Evolutionary conservation across 2,113 vertebrate species (phyloP).

Genomic region (Alethe diademata): DNA sequence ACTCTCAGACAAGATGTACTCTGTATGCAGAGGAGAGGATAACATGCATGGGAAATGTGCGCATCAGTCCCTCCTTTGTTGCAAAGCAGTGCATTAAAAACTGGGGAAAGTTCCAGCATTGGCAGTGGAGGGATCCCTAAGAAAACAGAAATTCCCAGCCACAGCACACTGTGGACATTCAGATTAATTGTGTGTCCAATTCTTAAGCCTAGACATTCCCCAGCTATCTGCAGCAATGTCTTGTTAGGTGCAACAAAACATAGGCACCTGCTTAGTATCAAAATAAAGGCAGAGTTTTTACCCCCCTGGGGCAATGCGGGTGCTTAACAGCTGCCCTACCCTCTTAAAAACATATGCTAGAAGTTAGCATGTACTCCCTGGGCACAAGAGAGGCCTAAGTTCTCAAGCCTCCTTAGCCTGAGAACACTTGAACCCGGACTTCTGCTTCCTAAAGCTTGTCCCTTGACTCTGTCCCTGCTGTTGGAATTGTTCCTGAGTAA

Average conservation of each 20-base stretch:
- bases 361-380: background rate
- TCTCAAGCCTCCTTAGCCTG: background rate
- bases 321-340: background rate
- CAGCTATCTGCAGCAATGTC: background rate
- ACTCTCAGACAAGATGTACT: background rate
- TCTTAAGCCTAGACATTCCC: background rate
- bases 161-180: background rate
- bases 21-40: background rate
- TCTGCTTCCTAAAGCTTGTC: background rate
- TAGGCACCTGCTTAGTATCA: background rate
- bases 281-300: background rate
- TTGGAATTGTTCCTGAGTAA: background rate
- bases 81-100: background rate
- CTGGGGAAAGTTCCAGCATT: background rate
- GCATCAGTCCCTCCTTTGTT: background rate
- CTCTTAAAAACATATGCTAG: background rate
- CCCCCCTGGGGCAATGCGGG: accelerated
- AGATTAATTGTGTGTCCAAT: background rate
- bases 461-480: background rate
- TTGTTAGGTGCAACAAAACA: background rate
- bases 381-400: background rate
- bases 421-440: background rate
- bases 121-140: background rate
- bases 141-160: background rate
- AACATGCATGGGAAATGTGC: background rate